Conservation (phyloP, 37 sponge, comb jelly and placozoan genomes). For the Spongilla lacustris region DNA sequence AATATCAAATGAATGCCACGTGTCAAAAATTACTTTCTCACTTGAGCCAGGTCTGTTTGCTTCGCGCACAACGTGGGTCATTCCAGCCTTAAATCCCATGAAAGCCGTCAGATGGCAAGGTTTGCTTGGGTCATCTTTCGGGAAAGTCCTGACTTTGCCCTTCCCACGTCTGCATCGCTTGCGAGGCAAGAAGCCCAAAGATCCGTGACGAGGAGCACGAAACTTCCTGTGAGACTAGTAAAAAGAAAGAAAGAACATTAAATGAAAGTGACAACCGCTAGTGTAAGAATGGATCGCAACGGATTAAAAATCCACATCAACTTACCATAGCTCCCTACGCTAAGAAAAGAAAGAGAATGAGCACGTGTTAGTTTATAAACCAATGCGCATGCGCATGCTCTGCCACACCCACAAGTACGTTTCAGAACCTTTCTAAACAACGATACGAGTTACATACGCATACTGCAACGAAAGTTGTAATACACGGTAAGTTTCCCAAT, state of each 20-base stretch:
- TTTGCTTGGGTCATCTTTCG: conserved; percentile 93
- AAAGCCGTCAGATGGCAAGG: conserved; percentile 97
- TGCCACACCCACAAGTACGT: neutral
- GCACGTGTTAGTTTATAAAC: neutral
- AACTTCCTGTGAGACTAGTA: conserved; percentile 98
- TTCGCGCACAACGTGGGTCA: conserved; percentile 98
- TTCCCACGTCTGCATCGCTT: conserved; percentile 91
- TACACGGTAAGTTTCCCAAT: neutral
- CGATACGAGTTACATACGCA: neutral
- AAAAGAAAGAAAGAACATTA: neutral
- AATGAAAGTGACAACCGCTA: neutral
- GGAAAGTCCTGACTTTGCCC: conserved; percentile 99
- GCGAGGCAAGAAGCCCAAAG: conserved; percentile 97
- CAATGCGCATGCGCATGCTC: conserved; percentile 10
- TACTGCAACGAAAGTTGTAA: neutral
- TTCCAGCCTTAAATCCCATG: conserved; percentile 99
- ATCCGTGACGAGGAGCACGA: conserved; percentile 98
- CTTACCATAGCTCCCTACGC: neutral
- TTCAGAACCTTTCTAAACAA: neutral
- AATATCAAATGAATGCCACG: neutral
- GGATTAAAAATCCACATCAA: conserved; percentile 22
- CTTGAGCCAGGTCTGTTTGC: conserved; percentile 92
- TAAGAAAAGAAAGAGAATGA: neutral
- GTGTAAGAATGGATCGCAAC: neutral
- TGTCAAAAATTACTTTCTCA: conserved; percentile 52